Evolutionary conservation across 2,113 vertebrate species (phyloP).

Genomic region (Lynx canadensis): DNA sequence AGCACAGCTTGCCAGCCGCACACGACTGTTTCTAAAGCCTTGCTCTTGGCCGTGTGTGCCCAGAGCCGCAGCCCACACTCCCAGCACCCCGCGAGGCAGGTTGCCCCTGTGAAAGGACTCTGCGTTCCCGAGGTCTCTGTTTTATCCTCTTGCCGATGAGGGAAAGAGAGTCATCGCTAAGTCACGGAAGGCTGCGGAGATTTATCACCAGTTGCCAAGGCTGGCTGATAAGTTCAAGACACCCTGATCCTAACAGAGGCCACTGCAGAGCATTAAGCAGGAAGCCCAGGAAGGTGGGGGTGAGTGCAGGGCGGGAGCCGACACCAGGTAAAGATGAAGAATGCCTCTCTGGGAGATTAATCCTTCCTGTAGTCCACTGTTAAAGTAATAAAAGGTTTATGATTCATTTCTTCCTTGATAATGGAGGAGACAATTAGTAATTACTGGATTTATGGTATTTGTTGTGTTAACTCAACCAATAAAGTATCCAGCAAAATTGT

Average conservation of each 20-base stretch:
- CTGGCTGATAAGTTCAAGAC: slow-evolving; percentile 74
- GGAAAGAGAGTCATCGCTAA: slow-evolving; percentile 75
- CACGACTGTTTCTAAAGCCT: not conserved
- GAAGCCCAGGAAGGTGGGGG: slow-evolving; percentile 76
- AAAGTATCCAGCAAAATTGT: slow-evolving; percentile 78
- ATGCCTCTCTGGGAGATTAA: slow-evolving; percentile 83
- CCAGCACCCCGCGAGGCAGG: not conserved
- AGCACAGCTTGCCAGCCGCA: not conserved
- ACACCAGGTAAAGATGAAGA: slow-evolving; percentile 83
- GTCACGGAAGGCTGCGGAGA: slow-evolving; percentile 79
- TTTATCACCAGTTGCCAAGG: slow-evolving; percentile 81
- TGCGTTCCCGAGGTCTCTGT: not conserved
- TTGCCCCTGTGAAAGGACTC: fast-evolving
- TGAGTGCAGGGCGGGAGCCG: slow-evolving; percentile 59
- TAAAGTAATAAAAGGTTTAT: slow-evolving; percentile 86
- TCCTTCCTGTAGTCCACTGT: slow-evolving; percentile 84
- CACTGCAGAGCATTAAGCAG: slow-evolving; percentile 78
- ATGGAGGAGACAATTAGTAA: slow-evolving; percentile 88
- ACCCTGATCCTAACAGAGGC: slow-evolving; percentile 80
- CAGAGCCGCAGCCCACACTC: not conserved
- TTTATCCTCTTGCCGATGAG: slow-evolving; percentile 70
- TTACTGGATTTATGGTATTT: slow-evolving; percentile 88
- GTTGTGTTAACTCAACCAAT: slow-evolving; percentile 87
- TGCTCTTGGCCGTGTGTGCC: not conserved
- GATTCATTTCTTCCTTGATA: slow-evolving; percentile 88